A percentile compares a stretch with the other conserved stretches of the same genome.
Conservation (phyloP, 2,888 invertebrate species). For the Archips xylosteana region DNA sequence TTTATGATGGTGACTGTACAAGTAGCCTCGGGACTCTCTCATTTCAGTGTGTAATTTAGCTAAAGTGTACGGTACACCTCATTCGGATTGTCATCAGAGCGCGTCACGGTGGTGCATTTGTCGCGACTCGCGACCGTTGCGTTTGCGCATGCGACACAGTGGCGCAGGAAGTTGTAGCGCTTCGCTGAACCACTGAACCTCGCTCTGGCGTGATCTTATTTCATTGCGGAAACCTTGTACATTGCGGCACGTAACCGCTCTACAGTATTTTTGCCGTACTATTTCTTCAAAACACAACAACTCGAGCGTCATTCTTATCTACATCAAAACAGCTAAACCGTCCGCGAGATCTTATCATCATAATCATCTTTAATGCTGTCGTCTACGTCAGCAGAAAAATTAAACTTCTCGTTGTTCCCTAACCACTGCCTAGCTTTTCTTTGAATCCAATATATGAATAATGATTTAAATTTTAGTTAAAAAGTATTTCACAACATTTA, state of each 20-base stretch:
- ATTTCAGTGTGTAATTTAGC: neutral
- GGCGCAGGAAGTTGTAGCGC: constrained; percentile 43
- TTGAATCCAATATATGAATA: neutral
- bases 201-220: constrained; percentile 37
- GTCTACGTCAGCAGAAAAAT: neutral
- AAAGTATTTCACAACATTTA: constrained; percentile 14
- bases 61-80: constrained; percentile 32
- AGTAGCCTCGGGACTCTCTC: neutral
- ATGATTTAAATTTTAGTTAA: no score
- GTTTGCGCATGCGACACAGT: constrained; percentile 38
- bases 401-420: no score
- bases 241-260: constrained; percentile 13
- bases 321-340: neutral
- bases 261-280: neutral
- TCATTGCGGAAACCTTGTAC: constrained; percentile 40
- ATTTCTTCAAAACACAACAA: neutral
- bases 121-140: constrained; percentile 41
- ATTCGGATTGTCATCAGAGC: constrained; percentile 44
- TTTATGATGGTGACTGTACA: no score
- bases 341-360: neutral
- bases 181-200: constrained; percentile 41
- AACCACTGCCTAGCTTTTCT: neutral
- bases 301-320: neutral
- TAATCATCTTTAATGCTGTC: neutral
- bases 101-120: constrained; percentile 45